phyloP scores from a whole-genome alignment of 2,113 vertebrate species.

The Syngnathus scovelli region DNA sequence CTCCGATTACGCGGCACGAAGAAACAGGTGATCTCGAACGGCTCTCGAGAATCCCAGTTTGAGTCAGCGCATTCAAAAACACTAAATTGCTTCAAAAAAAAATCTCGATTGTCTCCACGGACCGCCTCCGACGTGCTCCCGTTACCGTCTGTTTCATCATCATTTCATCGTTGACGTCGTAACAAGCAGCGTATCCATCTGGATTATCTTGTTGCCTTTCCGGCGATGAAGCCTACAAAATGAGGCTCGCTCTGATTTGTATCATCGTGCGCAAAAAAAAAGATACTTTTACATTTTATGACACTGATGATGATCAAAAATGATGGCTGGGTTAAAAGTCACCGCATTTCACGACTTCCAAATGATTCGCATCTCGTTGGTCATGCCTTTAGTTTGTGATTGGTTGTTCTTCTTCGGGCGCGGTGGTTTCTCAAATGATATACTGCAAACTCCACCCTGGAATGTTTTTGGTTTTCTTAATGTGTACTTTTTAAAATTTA shows the following conservation, averaged over 20 bases:
- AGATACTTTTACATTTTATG: neutral
- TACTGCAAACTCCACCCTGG: neutral
- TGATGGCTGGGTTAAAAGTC: neutral
- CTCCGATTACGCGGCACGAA: neutral
- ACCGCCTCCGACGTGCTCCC: neutral
- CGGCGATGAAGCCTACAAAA: neutral
- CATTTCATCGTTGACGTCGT: conserved; percentile 1
- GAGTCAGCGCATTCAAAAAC: neutral
- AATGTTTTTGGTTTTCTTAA: too few relatives aligned
- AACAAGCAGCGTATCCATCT: conserved; percentile 2
- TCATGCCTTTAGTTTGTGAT: neutral
- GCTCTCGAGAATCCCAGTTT: neutral
- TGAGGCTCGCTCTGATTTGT: conserved; percentile 4
- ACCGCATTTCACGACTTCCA: too few relatives aligned
- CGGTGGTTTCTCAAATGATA: neutral
- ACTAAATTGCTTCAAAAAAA: neutral
- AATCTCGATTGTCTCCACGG: neutral
- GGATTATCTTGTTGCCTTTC: conserved; percentile 5
- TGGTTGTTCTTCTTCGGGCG: neutral
- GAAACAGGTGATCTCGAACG: neutral
- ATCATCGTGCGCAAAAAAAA: conserved; percentile 17
- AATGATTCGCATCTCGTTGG: too few relatives aligned
- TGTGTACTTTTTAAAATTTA: too few relatives aligned
- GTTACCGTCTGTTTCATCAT: conserved; percentile 35
- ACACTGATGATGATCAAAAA: neutral